Base-by-base conservation (phyloP, 2,113 vertebrate genomes). In the Pangasianodon gigas region DNA sequence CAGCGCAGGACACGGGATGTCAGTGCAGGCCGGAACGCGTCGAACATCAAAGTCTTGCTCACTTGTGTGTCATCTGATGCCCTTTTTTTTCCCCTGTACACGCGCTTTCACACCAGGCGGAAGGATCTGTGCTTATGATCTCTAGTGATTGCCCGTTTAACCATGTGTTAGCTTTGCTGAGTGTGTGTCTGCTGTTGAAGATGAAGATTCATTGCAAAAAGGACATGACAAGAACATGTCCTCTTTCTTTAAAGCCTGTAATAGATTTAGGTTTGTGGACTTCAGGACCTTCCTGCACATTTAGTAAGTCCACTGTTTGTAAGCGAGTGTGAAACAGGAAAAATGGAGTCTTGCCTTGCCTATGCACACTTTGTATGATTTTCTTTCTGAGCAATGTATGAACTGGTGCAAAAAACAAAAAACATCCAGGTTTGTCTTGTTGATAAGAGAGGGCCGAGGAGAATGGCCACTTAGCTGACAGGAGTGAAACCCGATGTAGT, bases 11-110 rank as follows among this genome's bases (percentile, higher is more conserved):
- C 75, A 86, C 46, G 65, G 79, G 90, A 62, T 89, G 65, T 69
- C 87, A 62, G 84, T 7, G 13, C 86, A 83, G 83, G 75, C 90
- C 77, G 37, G 65, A 69, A 80, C 46, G 51, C 44, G 37, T 44
- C 11, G 3, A 74, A 83, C 88, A 87, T 89, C 74, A 86, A 90
- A 90, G 69, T 24, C 77, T 77, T 44, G 85, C 58, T 90, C 82
- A 41, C 24, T 87, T 26, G 5, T 74, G 81, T 82, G 37, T 89
- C 58, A 80, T 90, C 46, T 24, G 10, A 84, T 74, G 41, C 41
- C 51, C 83, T 44, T 69, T 46, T 84, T 41, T 74, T 29, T 8
- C 37, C 2, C 62, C 21, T 44, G 18, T 14, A 18, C 16, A 26
- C 48, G 24, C 51, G 11, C 62, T 29, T 89, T 48, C 9, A 56